Base-by-base conservation (phyloP, 2,888 invertebrate genomes). In the Eupithecia centaureata region DNA sequence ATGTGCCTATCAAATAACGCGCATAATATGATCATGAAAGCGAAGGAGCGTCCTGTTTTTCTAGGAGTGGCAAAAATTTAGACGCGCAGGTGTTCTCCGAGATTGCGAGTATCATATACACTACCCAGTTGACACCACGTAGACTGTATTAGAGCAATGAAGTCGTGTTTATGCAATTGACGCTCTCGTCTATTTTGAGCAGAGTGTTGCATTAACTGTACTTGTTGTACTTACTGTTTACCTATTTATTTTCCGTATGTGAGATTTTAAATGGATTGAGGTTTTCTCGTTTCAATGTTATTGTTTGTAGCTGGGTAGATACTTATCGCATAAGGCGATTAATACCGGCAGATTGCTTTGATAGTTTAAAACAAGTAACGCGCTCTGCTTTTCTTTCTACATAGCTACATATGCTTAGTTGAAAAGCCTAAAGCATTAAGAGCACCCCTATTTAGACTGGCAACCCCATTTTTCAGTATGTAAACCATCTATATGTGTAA, bases 81-180 rank as follows among this genome's bases (percentile, higher is more conserved):
- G 27, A 33, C 52, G 58, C 56, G 30, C 56, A 5, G 47, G 27
- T 64, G 58, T 42, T 58, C 59, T 65, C 52, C 59, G 42, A 61
- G 64, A 64, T 64, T 58, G 27, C 27, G 27, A 30, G 54, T 57
- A 65, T 60, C 35, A 62, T 68, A 71, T 72, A 63, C 62, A 67
- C 71, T 72, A 67, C 47, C 60, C 56, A 63, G 63, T 70, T 70
- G 70, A 69, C 71, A 72, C 62, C 57, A 71, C 65, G 38, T 27
- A 57, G 51, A 54, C 35, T 61, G 65, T 73, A 70, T 68, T 72
- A 47, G 63, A 62, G 58, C 62, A 51, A 67, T 61, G 27, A 65
- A 66, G 58, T 82, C 82, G 82, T 82, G 79, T 76, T 74, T 70
- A 63, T 54, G 64, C 75, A 79, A 83, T 84, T 81, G 76, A 69